These are phyloP conservation scores for Macheiramphus alcinus DNA, from an alignment of 2,113 vertebrate genomes.

Conservation along the genomic window DNA sequence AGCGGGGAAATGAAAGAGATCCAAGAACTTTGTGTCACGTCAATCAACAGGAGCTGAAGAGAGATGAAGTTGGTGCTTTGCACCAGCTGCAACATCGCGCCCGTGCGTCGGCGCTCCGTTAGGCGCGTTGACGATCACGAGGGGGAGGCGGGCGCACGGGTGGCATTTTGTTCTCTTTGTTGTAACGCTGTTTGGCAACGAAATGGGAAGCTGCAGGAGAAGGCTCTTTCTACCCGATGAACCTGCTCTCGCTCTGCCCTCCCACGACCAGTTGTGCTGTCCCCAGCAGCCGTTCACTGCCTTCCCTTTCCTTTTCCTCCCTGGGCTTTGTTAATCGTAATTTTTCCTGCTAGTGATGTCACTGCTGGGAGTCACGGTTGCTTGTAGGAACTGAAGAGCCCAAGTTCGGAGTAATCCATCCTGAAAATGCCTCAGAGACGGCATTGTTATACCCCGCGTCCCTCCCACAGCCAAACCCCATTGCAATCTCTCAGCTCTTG, in stretches of 20 bases:
- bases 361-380: neutral
- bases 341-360: neutral
- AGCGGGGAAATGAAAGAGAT: neutral
- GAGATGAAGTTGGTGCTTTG: neutral
- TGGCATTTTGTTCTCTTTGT: neutral
- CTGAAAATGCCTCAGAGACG: neutral
- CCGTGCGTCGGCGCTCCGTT: rapidly evolving
- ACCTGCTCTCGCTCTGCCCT: neutral
- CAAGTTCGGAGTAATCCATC: neutral
- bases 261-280: rapidly evolving
- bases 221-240: neutral
- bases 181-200: neutral
- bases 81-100: rapidly evolving
- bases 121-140: rapidly evolving
- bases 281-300: neutral
- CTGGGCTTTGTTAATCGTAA: neutral
- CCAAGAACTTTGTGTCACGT: rapidly evolving
- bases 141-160: rapidly evolving
- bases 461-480: neutral
- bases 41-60: neutral
- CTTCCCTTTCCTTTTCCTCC: neutral
- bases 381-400: neutral
- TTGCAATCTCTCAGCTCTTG: neutral
- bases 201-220: neutral
- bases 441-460: neutral